phyloP scores from a whole-genome alignment of 2,797 vertebrate genomes.

The Arctocebus calabarensis region DNA sequence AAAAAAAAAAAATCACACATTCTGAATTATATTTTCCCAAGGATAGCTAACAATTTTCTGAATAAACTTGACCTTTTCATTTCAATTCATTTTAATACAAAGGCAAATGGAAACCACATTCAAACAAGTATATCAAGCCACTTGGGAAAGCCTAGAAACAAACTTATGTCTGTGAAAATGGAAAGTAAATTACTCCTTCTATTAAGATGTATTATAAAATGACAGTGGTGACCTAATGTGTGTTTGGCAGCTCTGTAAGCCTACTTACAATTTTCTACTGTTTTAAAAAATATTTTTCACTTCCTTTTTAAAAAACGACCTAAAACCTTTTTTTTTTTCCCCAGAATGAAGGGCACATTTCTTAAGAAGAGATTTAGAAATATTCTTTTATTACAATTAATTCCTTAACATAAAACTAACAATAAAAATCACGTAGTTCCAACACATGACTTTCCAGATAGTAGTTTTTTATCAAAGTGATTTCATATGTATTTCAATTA shows the following conservation, averaged over 20 bases:
- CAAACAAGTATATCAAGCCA: conserved; percentile 61
- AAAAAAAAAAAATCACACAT: conserved; percentile 72
- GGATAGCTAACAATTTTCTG: conserved; percentile 70
- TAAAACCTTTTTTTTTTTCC: background rate
- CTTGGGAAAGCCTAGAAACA: conserved; percentile 58
- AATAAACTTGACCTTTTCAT: conserved; percentile 77
- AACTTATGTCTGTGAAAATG: conserved; percentile 58
- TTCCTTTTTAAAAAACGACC: background rate
- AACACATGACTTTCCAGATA: background rate
- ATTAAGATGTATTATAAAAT: conserved; percentile 71
- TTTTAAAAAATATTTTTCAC: background rate
- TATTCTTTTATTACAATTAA: background rate
- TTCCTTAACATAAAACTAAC: background rate
- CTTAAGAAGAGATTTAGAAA: conserved; percentile 4
- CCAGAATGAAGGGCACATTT: background rate
- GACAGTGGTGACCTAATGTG: background rate
- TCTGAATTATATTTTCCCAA: conserved; percentile 67
- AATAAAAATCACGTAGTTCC: background rate
- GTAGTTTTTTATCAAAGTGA: background rate
- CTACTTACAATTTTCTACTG: conserved; percentile 42
- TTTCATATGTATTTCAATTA: background rate
- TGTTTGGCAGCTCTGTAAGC: background rate
- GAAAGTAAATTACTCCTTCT: conserved; percentile 58
- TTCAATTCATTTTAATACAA: conserved; percentile 70
- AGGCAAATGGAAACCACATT: conserved; percentile 60